A percentile compares a stretch with the other conserved stretches of the same genome.
phyloP scores from a whole-genome alignment of 2,797 vertebrate genomes.

The Apodemus agrarius region DNA sequence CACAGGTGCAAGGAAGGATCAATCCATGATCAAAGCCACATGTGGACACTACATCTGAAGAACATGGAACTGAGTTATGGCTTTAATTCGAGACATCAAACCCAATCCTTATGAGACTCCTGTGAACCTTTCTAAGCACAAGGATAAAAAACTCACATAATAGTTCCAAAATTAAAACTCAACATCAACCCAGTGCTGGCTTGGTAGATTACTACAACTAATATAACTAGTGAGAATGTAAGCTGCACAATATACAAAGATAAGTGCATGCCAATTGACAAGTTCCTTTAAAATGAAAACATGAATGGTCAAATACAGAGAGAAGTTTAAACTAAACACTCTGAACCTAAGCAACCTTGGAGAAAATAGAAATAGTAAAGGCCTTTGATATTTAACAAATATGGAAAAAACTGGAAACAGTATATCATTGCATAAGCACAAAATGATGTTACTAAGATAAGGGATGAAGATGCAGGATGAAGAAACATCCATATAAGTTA shows the following conservation, averaged over 20 bases:
- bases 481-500: background rate
- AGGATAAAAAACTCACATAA: background rate
- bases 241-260: background rate
- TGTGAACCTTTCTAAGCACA: background rate
- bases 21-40: background rate
- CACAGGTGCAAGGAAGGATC: background rate
- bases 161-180: background rate
- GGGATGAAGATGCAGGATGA: background rate
- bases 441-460: background rate
- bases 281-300: background rate
- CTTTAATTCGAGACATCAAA: conserved; percentile 27
- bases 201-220: background rate
- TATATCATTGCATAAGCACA: background rate
- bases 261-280: background rate
- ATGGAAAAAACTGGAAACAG: background rate
- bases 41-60: conserved; percentile 50
- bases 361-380: background rate
- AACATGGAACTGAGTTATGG: background rate
- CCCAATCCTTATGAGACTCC: background rate
- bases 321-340: background rate
- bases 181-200: background rate
- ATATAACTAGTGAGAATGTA: background rate
- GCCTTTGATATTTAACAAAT: background rate
- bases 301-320: background rate
- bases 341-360: background rate